Percentiles rank a stretch among this genome's conserved stretches.
Conservation (phyloP, 2,797 vertebrate species). For the Nannoperca obscura region DNA sequence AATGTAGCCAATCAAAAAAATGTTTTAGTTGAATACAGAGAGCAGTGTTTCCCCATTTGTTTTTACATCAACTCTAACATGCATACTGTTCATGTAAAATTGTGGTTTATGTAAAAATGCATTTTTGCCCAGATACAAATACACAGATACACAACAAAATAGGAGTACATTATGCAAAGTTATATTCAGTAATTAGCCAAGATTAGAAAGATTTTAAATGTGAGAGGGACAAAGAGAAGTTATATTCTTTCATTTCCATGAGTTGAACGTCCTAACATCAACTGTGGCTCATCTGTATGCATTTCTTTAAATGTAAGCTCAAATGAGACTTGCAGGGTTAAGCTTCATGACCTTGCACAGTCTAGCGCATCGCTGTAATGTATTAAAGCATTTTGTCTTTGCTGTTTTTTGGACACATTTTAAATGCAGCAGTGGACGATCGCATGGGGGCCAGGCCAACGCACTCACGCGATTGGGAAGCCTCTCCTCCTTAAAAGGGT, state of each 20-base stretch:
- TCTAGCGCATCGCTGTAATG: neutral
- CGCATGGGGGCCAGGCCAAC: constrained; percentile 12
- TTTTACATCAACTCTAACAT: neutral
- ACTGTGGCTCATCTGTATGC: constrained; percentile 54
- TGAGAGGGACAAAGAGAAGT: constrained; percentile 1
- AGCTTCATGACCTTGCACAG: constrained; percentile 48
- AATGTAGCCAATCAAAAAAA: neutral
- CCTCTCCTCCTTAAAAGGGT: constrained; percentile 27
- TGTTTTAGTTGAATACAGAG: neutral
- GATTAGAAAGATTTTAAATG: constrained; percentile 46
- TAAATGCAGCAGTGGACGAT: constrained; percentile 18
- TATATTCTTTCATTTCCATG: constrained; percentile 40
- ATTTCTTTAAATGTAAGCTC: constrained; percentile 68
- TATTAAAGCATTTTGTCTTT: constrained; percentile 3
- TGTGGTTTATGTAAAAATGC: neutral
- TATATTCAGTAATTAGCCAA: constrained; percentile 48
- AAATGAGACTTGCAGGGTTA: constrained; percentile 47
- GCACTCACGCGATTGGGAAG: constrained; percentile 9
- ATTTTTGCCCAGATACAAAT: constrained; percentile 1
- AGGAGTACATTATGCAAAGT: constrained; percentile 36
- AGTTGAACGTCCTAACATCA: constrained; percentile 39
- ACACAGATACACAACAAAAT: neutral
- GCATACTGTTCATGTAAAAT: neutral
- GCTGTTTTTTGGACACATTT: constrained; percentile 22
- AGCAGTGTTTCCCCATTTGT: neutral